phyloP scores from a whole-genome alignment of 2,888 invertebrate genomes.

The Sesia apiformis region DNA sequence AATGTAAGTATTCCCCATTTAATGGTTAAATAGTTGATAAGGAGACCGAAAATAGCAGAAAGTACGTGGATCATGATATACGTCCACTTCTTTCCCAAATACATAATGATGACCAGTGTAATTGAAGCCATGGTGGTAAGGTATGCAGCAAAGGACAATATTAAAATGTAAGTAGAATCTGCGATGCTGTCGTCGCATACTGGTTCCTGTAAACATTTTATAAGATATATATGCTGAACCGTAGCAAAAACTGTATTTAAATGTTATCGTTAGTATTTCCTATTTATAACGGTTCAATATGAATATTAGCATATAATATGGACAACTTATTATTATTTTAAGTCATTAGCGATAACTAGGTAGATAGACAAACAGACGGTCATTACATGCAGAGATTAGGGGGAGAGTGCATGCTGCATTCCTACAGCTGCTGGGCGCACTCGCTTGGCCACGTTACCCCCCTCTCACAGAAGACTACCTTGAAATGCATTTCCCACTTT shows the following conservation, averaged over 20 bases:
- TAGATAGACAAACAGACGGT: no score
- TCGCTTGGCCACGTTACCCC: no score
- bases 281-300: no score
- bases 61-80: conserved; percentile 5
- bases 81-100: conserved; percentile 8
- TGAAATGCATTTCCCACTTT: no score
- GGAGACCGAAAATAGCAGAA: background rate
- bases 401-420: no score
- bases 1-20: conserved; percentile 2
- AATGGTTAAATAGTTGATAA: conserved; percentile 1
- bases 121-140: conserved; percentile 2
- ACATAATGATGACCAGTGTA: conserved; percentile 2
- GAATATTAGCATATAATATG: no score
- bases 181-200: conserved; percentile 6
- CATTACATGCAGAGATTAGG: no score
- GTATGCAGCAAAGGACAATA: background rate
- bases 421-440: no score
- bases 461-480: no score
- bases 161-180: conserved; percentile 3
- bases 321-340: no score
- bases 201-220: conserved; percentile 1
- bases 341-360: no score
- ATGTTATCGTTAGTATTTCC: no score
- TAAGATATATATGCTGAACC: background rate
- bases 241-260: background rate